Percentiles rank a stretch among this genome's conserved stretches.
Conservation (phyloP, 2,797 vertebrate genomes). For the Intellagama lesueurii region DNA sequence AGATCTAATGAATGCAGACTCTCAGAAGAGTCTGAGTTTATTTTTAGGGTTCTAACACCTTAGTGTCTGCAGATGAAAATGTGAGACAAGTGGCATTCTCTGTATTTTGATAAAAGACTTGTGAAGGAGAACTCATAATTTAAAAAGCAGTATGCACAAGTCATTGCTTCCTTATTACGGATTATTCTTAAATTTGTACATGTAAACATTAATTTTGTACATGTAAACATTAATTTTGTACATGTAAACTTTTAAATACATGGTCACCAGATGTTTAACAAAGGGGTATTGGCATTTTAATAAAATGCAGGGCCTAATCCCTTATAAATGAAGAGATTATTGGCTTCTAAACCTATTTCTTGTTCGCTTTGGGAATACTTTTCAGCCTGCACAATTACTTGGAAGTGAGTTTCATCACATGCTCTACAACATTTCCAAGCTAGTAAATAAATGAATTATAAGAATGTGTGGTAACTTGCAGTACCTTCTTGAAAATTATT, state of each 20-base stretch:
- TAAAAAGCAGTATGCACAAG: background rate
- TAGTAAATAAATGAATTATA: background rate
- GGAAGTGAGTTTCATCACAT: background rate
- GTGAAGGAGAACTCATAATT: background rate
- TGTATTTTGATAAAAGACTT: background rate
- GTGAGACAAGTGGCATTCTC: background rate
- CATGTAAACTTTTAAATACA: background rate
- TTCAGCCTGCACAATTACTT: background rate
- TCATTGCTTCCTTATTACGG: background rate
- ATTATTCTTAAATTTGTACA: conserved; percentile 5
- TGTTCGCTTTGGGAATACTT: background rate
- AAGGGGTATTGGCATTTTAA: background rate
- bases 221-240: background rate
- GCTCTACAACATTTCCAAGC: background rate
- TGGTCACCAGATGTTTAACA: background rate
- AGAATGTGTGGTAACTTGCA: background rate
- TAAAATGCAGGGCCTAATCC: background rate
- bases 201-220: background rate
- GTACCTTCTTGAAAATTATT: background rate
- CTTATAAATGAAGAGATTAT: conserved; percentile 4
- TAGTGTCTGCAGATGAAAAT: background rate
- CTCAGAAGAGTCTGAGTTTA: background rate
- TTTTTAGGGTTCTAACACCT: background rate
- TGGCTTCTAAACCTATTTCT: background rate
- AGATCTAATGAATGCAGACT: too few relatives aligned